Evolutionary conservation across 2,797 vertebrate species (phyloP), one percentile per base, ranked within the genome.

Genomic region (Pelochelys cantorii): DNA sequence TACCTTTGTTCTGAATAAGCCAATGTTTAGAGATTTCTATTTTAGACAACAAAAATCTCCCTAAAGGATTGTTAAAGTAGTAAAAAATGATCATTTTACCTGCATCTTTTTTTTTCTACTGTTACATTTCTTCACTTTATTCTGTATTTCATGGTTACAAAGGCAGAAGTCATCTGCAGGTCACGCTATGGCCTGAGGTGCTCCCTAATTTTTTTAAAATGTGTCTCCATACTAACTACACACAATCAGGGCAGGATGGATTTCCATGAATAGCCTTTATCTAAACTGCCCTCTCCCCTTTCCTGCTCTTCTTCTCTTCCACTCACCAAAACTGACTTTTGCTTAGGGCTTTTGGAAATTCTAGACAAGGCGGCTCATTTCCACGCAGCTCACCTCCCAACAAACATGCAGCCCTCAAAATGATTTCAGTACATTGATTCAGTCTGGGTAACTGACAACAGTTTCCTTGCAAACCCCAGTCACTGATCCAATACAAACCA

Each of bases 131-230:
- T 3, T 60, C 6, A n/a, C 87, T 96, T 95, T 87, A 82, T 96
- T 96, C 93, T 95, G 87, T 98, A 98, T 98, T 98, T 97, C 97
- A 94, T 3, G 59, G 56, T 93, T 97, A 94, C 53, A 95, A 98
- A 97, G 9, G 84, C 87, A 90, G 92, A 96, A 98, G 98, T 98
- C 98, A 98, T 86, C 89, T 1, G 9, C 94, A 94, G 97, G 98
- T 98, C 98, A 98, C 84, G 87, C 65, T 90, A 91, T 93, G 93
- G 98, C 98, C 98, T 96, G 95, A 12, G 94, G 98, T 97, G 88
- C 90, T 96, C 96, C 94, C 97, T 97, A 85, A 95, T 96, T 85
- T 93, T 15, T 48, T 48, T 48, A 84, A 97, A 97, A 96, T 42
- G 42, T 82, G 74, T 93, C 95, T 97, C 97, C 89, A 87, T 94